phyloP scores from a whole-genome alignment of 1,140 invertebrate genomes.

The Leucophenga varia region DNA sequence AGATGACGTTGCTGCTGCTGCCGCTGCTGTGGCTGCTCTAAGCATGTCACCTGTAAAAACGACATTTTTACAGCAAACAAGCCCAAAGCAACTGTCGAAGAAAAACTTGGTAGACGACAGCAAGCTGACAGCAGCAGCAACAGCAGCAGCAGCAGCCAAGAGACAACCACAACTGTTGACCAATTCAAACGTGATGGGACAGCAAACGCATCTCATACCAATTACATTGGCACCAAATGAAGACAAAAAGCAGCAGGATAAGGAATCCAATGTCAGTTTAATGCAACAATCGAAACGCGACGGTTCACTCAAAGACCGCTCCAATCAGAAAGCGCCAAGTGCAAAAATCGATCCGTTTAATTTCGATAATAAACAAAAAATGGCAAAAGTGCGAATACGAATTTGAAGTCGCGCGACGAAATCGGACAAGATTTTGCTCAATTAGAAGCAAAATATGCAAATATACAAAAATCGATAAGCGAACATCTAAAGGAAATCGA shows the following conservation, averaged over 20 bases:
- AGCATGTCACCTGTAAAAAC: constrained; percentile 2
- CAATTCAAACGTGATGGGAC: too few species aligned
- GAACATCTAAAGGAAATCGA: constrained; percentile 50
- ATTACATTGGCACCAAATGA: too few species aligned
- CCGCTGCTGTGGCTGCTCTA: constrained; percentile 22
- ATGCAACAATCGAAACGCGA: constrained; percentile 2
- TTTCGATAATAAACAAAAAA: too few species aligned
- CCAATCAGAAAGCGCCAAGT: not conserved
- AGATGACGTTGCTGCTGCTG: too few species aligned
- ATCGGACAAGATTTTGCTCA: constrained; percentile 47
- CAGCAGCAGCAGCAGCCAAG: too few species aligned
- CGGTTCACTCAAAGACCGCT: not conserved
- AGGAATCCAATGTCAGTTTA: not conserved
- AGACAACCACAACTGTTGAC: too few species aligned
- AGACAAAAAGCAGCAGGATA: not conserved
- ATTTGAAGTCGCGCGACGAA: too few species aligned
- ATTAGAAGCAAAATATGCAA: constrained; percentile 46
- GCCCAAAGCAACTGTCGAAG: constrained; percentile 45
- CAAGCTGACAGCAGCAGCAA: not conserved
- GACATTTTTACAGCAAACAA: constrained; percentile 42
- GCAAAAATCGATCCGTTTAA: too few species aligned
- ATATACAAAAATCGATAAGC: constrained; percentile 51
- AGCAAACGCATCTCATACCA: too few species aligned
- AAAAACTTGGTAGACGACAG: constrained; percentile 4
- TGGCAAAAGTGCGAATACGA: too few species aligned